These are phyloP conservation scores for Drosophila macrothrix DNA, from an alignment of 2,888 invertebrate genomes.

Conservation along the genomic window DNA sequence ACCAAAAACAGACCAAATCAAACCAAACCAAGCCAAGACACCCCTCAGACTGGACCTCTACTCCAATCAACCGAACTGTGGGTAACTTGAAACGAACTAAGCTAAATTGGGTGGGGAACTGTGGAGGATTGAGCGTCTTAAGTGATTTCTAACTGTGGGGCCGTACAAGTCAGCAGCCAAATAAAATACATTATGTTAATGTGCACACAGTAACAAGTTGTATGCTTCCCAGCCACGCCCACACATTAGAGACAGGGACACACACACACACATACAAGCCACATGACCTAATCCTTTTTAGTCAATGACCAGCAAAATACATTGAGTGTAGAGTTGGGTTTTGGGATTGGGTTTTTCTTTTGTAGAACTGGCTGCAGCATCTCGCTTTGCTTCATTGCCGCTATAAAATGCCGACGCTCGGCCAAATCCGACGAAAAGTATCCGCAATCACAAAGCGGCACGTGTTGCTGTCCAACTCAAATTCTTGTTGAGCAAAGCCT, in stretches of 20 bases:
- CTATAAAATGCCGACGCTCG: conserved; percentile 48
- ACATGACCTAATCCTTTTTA: conserved; percentile 51
- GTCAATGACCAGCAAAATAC: conserved; percentile 66
- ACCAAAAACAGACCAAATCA: neutral
- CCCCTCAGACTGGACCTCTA: conserved; percentile 7
- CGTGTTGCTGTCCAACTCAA: conserved; percentile 63
- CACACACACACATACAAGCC: conserved; percentile 32
- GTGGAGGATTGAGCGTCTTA: conserved; percentile 46
- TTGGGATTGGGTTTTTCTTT: conserved; percentile 17
- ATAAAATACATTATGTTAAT: conserved; percentile 78
- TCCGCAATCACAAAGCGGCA: conserved; percentile 69
- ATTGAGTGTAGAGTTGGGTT: conserved; percentile 36
- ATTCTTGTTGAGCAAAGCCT: conserved; percentile 1
- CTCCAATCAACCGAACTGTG: conserved; percentile 35
- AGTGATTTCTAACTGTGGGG: conserved; percentile 67
- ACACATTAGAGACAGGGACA: conserved; percentile 32
- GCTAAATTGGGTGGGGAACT: conserved; percentile 4
- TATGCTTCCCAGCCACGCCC: conserved; percentile 43
- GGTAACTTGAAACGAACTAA: conserved; percentile 35
- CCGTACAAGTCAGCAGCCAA: conserved; percentile 50
- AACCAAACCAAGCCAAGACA: neutral
- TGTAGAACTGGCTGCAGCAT: conserved; percentile 9
- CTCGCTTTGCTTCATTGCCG: conserved; percentile 44
- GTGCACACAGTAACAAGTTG: conserved; percentile 70
- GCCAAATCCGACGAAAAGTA: conserved; percentile 42